These are phyloP conservation scores for Drosophila falleni DNA, from an alignment of 2,888 invertebrate genomes.

Conservation along the genomic window DNA sequence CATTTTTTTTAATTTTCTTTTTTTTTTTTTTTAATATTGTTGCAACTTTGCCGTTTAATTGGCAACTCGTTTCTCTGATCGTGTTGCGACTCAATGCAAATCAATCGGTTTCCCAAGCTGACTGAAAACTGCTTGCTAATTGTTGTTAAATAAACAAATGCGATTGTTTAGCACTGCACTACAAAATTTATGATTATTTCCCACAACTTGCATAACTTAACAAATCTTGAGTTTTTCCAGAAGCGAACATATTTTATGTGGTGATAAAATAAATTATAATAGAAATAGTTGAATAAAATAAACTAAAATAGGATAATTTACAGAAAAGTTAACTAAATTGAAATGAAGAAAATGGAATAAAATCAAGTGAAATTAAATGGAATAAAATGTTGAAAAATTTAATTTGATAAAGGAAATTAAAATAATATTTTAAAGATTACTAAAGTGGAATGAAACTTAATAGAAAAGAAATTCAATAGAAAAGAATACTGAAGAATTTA, in stretches of 20 bases:
- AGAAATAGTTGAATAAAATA: neutral
- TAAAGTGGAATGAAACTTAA: neutral
- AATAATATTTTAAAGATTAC: neutral
- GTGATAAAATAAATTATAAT: neutral
- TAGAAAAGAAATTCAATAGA: too few species aligned
- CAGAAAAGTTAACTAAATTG: neutral
- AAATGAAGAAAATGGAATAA: neutral
- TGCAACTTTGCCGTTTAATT: constrained; percentile 51
- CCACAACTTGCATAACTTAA: neutral
- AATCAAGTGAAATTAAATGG: neutral
- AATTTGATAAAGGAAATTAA: neutral
- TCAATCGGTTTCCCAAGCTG: constrained; percentile 51
- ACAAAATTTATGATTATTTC: constrained; percentile 9
- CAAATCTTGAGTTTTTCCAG: neutral
- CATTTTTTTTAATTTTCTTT: too few species aligned
- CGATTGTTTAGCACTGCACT: constrained; percentile 39
- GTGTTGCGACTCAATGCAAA: constrained; percentile 57
- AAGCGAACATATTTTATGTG: too few species aligned
- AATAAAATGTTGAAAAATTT: neutral
- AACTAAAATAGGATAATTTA: neutral
- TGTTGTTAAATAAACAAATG: constrained; percentile 51
- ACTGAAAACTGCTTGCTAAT: constrained; percentile 54
- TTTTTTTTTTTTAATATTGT: constrained; percentile 18
- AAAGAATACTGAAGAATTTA: neutral
- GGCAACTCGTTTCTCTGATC: constrained; percentile 54